Evolutionary conservation across 2,888 invertebrate genomes (phyloP).

Genomic region (Microplitis deprimator): DNA sequence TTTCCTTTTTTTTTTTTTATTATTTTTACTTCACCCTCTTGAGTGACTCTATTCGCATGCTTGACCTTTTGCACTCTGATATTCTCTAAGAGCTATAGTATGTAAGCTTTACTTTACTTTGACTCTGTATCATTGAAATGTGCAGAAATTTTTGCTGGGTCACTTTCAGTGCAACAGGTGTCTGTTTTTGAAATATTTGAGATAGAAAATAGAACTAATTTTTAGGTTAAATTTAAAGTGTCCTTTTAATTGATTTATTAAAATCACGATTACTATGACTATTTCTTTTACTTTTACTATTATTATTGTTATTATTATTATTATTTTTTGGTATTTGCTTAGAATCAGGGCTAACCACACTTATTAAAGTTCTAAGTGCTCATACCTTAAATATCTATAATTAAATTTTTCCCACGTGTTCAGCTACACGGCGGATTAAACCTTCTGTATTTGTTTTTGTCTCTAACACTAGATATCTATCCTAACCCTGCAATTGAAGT

Average conservation of each 20-base stretch:
- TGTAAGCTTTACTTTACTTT: not conserved
- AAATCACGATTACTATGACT: not conserved
- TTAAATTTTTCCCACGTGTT: too few relatives aligned
- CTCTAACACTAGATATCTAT: too few relatives aligned
- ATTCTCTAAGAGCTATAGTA: not conserved
- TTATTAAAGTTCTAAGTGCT: too few relatives aligned
- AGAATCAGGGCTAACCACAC: too few relatives aligned
- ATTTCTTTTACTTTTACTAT: too few relatives aligned
- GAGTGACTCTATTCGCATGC: not conserved
- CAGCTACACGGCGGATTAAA: too few relatives aligned
- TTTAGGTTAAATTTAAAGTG: not conserved
- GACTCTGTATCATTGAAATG: not conserved
- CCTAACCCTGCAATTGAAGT: too few relatives aligned
- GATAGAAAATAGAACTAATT: not conserved
- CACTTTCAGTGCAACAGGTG: constrained; percentile 13
- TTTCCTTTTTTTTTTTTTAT: constrained; percentile 2
- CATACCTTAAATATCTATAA: too few relatives aligned
- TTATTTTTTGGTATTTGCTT: too few relatives aligned
- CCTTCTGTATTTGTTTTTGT: too few relatives aligned
- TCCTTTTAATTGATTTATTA: not conserved
- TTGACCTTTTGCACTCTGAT: not conserved
- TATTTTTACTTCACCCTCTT: not conserved
- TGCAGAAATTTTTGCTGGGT: constrained; percentile 9
- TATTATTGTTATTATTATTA: too few relatives aligned
- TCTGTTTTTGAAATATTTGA: not conserved